phyloP scores from a whole-genome alignment of 2,888 invertebrate species.

The Phalangium opilio region DNA sequence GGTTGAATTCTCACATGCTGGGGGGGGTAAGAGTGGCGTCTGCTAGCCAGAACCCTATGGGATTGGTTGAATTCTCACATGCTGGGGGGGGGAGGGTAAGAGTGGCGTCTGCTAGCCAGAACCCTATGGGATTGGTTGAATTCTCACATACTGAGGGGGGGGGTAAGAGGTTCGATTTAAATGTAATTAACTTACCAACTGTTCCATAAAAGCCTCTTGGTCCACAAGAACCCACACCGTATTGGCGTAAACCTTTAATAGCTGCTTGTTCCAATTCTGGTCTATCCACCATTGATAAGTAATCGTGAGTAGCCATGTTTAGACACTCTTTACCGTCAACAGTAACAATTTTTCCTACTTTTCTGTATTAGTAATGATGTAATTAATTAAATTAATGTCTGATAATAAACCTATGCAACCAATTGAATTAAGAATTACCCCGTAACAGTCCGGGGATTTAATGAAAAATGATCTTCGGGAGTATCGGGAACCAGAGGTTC shows the following conservation, averaged over 20 bases:
- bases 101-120: no score
- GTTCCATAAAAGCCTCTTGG: conserved; percentile 95
- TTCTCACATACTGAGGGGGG: no score
- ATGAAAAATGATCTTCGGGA: conserved; percentile 45
- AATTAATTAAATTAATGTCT: no score
- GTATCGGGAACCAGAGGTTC: conserved; percentile 56
- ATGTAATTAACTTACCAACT: conserved; percentile 40
- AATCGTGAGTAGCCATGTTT: conserved; percentile 66
- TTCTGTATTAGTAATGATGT: no score
- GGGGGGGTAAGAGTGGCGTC: no score
- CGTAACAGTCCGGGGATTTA: conserved; percentile 42
- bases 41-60: no score
- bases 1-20: no score
- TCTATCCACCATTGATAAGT: conserved; percentile 57
- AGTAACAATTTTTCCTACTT: conserved; percentile 31
- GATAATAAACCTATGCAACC: no score
- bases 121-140: no score
- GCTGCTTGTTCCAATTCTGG: conserved; percentile 59
- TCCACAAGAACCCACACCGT: conserved; percentile 94
- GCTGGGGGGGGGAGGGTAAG: no score
- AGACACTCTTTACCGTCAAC: conserved; percentile 45
- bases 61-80: no score
- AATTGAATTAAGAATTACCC: conserved; percentile 37
- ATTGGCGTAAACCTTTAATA: conserved; percentile 58
- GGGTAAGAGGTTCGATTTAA: no score